Evolutionary conservation across 2,113 vertebrate species (phyloP), one percentile per base, ranked within the genome.

Genomic region (Lepidothrix coronata): DNA sequence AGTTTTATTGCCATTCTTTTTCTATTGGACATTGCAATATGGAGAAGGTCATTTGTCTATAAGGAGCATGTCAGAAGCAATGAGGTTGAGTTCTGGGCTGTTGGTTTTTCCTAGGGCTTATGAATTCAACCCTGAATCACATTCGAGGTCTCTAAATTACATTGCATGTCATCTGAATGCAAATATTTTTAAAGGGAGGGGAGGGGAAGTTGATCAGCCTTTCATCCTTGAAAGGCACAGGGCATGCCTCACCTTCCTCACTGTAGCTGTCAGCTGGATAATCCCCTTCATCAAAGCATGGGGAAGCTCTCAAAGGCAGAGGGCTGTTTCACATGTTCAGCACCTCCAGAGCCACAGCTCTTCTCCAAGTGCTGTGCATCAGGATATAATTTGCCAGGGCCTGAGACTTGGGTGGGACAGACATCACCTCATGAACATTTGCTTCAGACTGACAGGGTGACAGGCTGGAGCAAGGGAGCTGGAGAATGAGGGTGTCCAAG

Each of bases 371-470:
- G 24, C 48, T 68, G 9, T 46, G 27, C 24, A 7, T 37, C 83
- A 51, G 46, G 51, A 3, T 9, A 5, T 17, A 8, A 1, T 22
- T 33, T 52, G 27, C 10, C 43, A 62, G 37, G 31, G 7, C 25
- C 31, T 19, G 28, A n/a, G 49, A 8, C 39, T 21, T 6, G 10
- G 11, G 12, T 46, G 33, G 23, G 5, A 14, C 4, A 28, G 55
- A 17, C 11, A 13, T 33, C 7, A 43, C 7, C 10, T 18, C 3
- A 2, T 16, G 6, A 46, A 55, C 3, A 3, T 27, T 30, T 2
- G 0, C 44, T 35, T 76, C 41, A 49, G 41, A 12, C 11, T 33
- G 27, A 22, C 13, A 70, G 31, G 10, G 3, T 7, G 8, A 14
- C 7, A 5, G 44, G 35, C 7, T 13, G 24, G 13, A 73, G 8